Evolutionary conservation across 2,113 vertebrate species (phyloP).

Genomic region (Indicator indicator): DNA sequence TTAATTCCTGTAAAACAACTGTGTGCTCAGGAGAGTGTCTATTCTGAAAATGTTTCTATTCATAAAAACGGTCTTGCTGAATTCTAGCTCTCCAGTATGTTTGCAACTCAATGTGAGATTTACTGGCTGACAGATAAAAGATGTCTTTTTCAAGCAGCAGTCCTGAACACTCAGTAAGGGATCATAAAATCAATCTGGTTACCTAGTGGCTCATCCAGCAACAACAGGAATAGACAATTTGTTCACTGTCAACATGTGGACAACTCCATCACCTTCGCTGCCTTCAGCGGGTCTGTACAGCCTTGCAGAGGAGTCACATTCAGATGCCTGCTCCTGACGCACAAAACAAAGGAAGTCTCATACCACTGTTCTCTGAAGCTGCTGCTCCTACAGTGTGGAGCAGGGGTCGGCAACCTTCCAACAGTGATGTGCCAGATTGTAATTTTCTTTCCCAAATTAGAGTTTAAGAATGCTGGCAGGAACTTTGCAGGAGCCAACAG

Average conservation of each 20-base stretch:
- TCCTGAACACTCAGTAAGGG: constrained; percentile 66
- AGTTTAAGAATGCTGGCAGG: constrained; percentile 73
- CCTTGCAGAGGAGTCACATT: neutral
- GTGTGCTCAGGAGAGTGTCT: constrained; percentile 68
- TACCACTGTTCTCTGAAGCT: neutral
- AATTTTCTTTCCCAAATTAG: constrained; percentile 72
- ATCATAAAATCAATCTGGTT: constrained; percentile 72
- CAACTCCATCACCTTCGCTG: constrained; percentile 2
- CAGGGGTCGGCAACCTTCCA: constrained; percentile 72
- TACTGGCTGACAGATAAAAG: constrained; percentile 73
- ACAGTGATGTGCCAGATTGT: constrained; percentile 64
- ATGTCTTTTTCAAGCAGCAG: constrained; percentile 72
- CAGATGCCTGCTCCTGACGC: neutral
- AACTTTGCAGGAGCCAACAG: constrained; percentile 69
- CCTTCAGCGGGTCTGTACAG: neutral
- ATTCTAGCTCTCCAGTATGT: constrained; percentile 66
- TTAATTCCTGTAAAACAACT: constrained; percentile 71
- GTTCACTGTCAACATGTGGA: constrained; percentile 55
- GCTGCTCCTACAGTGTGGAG: neutral
- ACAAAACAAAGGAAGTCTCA: neutral
- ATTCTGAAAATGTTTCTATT: constrained; percentile 72
- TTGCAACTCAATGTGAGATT: constrained; percentile 69
- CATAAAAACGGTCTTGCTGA: constrained; percentile 66
- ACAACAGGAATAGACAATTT: constrained; percentile 56
- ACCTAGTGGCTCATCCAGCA: constrained; percentile 64